A percentile compares a stretch with the other conserved stretches of the same genome.
Evolutionary conservation across 1,140 invertebrate species (phyloP).

Genomic region (Pentalonia nigronervosa): DNA sequence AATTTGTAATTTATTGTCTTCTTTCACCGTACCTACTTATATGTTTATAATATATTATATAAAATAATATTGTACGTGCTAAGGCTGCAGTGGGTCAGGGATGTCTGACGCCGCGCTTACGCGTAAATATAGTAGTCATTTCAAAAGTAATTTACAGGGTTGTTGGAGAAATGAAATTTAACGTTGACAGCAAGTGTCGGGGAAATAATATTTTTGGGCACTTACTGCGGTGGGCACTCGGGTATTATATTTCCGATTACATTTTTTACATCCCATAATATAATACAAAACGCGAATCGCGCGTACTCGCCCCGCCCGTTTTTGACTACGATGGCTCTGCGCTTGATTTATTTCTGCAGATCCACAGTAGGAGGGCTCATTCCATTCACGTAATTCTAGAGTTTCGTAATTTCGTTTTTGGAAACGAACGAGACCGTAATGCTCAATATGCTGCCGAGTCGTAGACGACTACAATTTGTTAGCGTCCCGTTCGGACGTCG

Average conservation of each 20-base stretch:
- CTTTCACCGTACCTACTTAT: neutral
- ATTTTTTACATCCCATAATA: neutral
- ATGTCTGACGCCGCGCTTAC: neutral
- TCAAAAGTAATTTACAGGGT: neutral
- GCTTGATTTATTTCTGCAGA: neutral
- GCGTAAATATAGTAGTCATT: neutral
- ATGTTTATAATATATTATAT: neutral
- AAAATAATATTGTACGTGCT: neutral
- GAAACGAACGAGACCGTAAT: neutral
- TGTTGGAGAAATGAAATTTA: neutral
- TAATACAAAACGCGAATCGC: neutral
- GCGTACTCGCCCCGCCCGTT: neutral
- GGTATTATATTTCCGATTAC: neutral
- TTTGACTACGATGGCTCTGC: neutral
- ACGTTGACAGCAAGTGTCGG: neutral
- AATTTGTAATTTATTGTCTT: neutral
- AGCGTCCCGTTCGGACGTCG: neutral
- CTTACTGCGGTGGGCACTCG: neutral
- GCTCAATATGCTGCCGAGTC: neutral
- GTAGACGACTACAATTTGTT: neutral
- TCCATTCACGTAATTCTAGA: neutral
- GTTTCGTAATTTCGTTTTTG: neutral
- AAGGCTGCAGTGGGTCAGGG: neutral
- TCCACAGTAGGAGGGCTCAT: neutral
- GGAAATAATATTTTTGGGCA: neutral